A percentile compares a stretch with the other conserved stretches of the same genome.
Evolutionary conservation across 2,888 invertebrate genomes (phyloP).

Genomic region (Xanthorhoe designata): DNA sequence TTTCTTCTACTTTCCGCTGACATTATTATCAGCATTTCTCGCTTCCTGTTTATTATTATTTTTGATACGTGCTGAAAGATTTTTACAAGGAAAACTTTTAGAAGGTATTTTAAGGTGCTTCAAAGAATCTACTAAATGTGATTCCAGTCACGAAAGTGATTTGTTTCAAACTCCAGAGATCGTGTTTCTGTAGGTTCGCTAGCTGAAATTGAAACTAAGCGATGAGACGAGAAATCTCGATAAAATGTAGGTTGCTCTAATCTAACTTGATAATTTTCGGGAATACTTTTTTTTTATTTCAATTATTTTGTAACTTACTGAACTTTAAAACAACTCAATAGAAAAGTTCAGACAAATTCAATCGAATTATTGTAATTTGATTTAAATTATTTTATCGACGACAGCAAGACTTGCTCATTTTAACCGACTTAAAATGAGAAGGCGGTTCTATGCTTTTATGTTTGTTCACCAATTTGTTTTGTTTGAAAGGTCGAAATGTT

Average conservation of each 20-base stretch:
- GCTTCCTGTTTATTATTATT: conserved; percentile 42
- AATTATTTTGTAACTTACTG: not conserved
- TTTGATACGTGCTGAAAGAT: conserved; percentile 35
- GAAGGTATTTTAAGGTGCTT: not conserved
- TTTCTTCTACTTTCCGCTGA: conserved; percentile 43
- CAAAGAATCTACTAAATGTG: not conserved
- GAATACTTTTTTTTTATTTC: not conserved
- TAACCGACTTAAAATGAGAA: too few species aligned
- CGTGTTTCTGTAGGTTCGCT: not conserved
- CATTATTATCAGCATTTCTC: conserved; percentile 36
- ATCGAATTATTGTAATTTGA: too few species aligned
- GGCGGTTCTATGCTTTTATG: too few species aligned
- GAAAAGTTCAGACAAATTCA: too few species aligned
- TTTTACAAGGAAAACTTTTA: conserved; percentile 2
- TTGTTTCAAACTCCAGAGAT: conserved; percentile 4
- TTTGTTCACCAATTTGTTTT: not conserved
- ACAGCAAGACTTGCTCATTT: too few species aligned
- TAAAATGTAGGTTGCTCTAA: not conserved
- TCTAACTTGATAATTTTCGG: not conserved
- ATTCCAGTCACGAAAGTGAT: conserved; percentile 5
- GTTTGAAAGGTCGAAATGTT: too few species aligned
- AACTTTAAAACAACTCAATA: not conserved
- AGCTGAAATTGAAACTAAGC: not conserved
- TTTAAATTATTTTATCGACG: too few species aligned
- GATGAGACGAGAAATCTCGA: not conserved